Evolutionary conservation across 2,888 invertebrate genomes (phyloP).

Genomic region (Aquatica leii): DNA sequence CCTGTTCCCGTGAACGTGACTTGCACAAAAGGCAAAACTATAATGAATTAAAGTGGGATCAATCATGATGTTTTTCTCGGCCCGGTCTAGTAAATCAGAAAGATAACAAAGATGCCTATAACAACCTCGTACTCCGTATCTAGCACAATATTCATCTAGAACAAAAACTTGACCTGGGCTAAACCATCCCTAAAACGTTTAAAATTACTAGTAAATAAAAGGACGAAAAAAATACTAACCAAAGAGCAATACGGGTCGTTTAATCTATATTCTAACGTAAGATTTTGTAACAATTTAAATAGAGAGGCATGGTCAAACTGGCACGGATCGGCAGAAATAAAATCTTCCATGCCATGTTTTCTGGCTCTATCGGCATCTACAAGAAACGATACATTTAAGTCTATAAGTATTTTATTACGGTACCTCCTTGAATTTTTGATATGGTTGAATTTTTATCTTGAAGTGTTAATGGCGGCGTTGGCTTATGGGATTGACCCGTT

Average conservation of each 20-base stretch:
- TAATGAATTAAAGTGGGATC: slow-evolving; percentile 99
- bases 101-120: slow-evolving; percentile 96
- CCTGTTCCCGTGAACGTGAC: slow-evolving; percentile 99
- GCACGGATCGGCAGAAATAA: slow-evolving; percentile 98
- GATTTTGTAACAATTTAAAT: slow-evolving; percentile 90
- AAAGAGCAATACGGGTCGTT: slow-evolving; percentile 98
- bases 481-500: slow-evolving; percentile 99
- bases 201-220: neutral
- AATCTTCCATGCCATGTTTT: slow-evolving; percentile 99
- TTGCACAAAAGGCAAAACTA: slow-evolving; percentile 99
- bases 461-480: slow-evolving; percentile 85
- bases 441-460: slow-evolving; percentile 86
- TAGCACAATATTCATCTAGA: slow-evolving; percentile 96
- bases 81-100: slow-evolving; percentile 92
- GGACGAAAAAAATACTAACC: slow-evolving; percentile 70
- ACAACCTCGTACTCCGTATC: slow-evolving; percentile 97
- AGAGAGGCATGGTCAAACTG: slow-evolving; percentile 94
- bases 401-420: neutral
- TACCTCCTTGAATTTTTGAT: slow-evolving; percentile 90
- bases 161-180: slow-evolving; percentile 99
- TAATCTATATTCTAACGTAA: slow-evolving; percentile 93
- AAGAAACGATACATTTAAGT: neutral
- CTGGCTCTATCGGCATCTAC: slow-evolving; percentile 92
- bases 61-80: slow-evolving; percentile 91
- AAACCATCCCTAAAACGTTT: slow-evolving; percentile 89